A percentile compares a stretch with the other conserved stretches of the same genome.
phyloP scores from a whole-genome alignment of 2,113 vertebrate genomes.

The Tragelaphus buxtoni region DNA sequence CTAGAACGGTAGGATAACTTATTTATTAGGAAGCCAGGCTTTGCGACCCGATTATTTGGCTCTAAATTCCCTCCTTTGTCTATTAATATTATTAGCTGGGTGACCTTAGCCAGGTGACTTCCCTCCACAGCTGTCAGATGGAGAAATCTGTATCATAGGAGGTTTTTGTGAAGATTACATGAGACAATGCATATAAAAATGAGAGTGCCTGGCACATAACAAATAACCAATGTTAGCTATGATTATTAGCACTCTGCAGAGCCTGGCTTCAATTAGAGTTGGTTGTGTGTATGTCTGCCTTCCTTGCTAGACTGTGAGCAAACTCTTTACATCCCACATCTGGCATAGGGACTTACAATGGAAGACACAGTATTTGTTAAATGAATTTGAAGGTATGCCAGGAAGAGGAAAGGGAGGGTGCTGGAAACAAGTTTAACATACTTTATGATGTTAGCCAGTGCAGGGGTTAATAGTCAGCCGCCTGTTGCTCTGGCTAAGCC shows the following conservation, averaged over 20 bases:
- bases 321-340: constrained; percentile 56
- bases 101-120: neutral
- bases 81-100: neutral
- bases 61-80: neutral
- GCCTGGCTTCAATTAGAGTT: constrained; percentile 42
- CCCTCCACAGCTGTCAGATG: neutral
- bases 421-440: constrained; percentile 36
- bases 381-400: constrained; percentile 55
- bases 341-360: constrained; percentile 41
- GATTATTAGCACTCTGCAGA: constrained; percentile 5
- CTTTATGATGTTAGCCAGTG: constrained; percentile 40
- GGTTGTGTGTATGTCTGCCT: constrained; percentile 1
- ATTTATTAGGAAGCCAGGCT: neutral
- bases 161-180: neutral
- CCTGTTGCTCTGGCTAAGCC: too few species aligned
- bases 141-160: neutral
- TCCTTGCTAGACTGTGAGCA: constrained; percentile 9
- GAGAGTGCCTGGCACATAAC: neutral
- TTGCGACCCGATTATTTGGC: neutral
- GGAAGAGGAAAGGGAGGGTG: constrained; percentile 36
- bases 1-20: neutral
- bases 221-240: constrained; percentile 28
- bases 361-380: constrained; percentile 49
- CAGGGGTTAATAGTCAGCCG: too few species aligned
- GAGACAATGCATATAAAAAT: constrained; percentile 19